phyloP scores from a whole-genome alignment of 1,140 invertebrate genomes.

The Drosophila sechellia region DNA sequence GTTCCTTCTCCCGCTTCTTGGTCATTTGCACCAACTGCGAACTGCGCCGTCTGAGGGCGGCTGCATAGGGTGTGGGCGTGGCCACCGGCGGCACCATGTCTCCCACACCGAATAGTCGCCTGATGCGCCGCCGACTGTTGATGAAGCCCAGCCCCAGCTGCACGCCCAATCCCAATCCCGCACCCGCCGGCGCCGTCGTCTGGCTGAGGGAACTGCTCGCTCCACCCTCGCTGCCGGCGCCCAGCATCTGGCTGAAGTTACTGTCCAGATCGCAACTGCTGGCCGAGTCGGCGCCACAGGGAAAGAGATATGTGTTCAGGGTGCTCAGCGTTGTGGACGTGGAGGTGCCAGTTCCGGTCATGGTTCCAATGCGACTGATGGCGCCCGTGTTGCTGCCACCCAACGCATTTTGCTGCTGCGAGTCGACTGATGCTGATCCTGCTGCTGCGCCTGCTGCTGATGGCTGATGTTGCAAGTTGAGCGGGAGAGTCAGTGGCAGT shows the following conservation, averaged over 20 bases:
- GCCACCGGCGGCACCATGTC: conserved; percentile 7
- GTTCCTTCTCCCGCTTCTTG: conserved; percentile 66
- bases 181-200: conserved; percentile 2
- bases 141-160: conserved; percentile 75
- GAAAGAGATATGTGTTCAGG: conserved; percentile 83
- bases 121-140: conserved; percentile 76
- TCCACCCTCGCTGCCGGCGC: conserved; percentile 45
- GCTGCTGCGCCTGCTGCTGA: conserved; percentile 15
- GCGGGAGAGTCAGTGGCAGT: conserved; percentile 11
- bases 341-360: conserved; percentile 38
- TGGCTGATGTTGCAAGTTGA: conserved; percentile 19
- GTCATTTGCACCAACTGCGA: conserved; percentile 73
- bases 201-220: conserved; percentile 50
- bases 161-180: conserved; percentile 56
- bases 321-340: conserved; percentile 80
- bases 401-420: conserved; percentile 20
- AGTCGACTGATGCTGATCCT: conserved; percentile 8
- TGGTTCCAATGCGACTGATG: conserved; percentile 15
- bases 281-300: conserved; percentile 74
- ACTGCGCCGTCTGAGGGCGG: conserved; percentile 65
- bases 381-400: conserved; percentile 18
- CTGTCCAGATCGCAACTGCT: conserved; percentile 78
- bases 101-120: conserved; percentile 69
- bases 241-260: conserved; percentile 82
- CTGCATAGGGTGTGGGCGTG: conserved; percentile 50